Conservation (phyloP, 2,888 invertebrate species). For the Ceratothoa steindachneri region DNA sequence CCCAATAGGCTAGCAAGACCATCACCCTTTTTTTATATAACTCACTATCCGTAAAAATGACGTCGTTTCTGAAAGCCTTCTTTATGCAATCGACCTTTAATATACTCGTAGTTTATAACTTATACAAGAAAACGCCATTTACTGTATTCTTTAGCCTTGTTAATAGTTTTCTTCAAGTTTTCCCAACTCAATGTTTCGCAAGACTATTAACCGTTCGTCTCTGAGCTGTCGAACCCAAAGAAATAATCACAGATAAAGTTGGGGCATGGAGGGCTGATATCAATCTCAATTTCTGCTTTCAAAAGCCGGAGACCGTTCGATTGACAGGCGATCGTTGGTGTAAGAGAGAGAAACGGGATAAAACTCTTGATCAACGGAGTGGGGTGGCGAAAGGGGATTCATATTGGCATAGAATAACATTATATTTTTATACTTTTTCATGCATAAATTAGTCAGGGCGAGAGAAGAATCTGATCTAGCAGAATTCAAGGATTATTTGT, state of each 20-base stretch:
- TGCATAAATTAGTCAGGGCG: too few relatives aligned
- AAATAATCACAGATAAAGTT: constrained; percentile 13
- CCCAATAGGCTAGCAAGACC: too few relatives aligned
- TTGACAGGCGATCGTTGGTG: not conserved
- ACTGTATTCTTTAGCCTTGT: not conserved
- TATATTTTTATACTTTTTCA: too few relatives aligned
- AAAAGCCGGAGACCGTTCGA: constrained; percentile 10
- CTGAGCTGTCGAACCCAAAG: not conserved
- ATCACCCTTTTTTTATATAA: too few relatives aligned
- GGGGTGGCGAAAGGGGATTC: too few relatives aligned
- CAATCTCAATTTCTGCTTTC: constrained; percentile 10
- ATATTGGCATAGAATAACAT: too few relatives aligned
- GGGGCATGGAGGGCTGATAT: constrained; percentile 5
- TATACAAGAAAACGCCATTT: too few relatives aligned
- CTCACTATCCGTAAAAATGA: too few relatives aligned
- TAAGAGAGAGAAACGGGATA: not conserved
- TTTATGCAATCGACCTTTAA: not conserved
- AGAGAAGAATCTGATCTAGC: too few relatives aligned
- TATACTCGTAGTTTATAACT: too few relatives aligned
- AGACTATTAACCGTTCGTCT: not conserved
- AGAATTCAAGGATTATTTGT: too few relatives aligned
- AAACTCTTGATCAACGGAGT: not conserved
- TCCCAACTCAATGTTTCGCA: not conserved
- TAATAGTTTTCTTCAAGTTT: not conserved
- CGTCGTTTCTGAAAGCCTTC: not conserved